phyloP scores from a whole-genome alignment of 2,888 invertebrate species.

The Cetonia aurata region DNA sequence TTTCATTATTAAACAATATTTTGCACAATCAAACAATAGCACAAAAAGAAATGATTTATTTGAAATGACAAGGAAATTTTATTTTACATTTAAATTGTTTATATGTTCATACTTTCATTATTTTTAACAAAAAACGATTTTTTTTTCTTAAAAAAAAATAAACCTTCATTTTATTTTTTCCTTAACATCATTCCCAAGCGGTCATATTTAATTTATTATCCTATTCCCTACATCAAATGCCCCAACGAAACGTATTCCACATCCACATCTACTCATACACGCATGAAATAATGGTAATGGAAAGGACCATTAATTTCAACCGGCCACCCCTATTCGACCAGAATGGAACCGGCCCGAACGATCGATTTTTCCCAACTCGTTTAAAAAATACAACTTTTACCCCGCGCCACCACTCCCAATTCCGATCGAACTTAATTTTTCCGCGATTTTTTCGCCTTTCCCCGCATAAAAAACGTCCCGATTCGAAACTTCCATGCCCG shows the following conservation, averaged over 20 bases:
- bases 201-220: conserved; percentile 8
- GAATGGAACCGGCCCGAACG: conserved; percentile 54
- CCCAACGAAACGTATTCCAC: conserved; percentile 18
- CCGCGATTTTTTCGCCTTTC: conserved; percentile 36
- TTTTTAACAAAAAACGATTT: no score
- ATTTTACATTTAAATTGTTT: no score
- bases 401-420: not conserved
- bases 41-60: no score
- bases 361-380: conserved; percentile 50
- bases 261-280: conserved; percentile 10
- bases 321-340: conserved; percentile 51
- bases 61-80: no score
- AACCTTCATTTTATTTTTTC: not conserved
- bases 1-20: no score
- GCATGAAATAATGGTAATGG: conserved; percentile 19
- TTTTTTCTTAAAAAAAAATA: not conserved
- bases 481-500: conserved; percentile 21
- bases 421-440: conserved; percentile 11
- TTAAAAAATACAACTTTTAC: conserved; percentile 31
- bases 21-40: no score
- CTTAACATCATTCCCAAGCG: not conserved
- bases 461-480: not conserved
- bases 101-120: no score
- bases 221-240: not conserved
- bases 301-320: conserved; percentile 33